Base-by-base conservation (phyloP, 2,113 vertebrate species). In the Poecilia latipinna region DNA sequence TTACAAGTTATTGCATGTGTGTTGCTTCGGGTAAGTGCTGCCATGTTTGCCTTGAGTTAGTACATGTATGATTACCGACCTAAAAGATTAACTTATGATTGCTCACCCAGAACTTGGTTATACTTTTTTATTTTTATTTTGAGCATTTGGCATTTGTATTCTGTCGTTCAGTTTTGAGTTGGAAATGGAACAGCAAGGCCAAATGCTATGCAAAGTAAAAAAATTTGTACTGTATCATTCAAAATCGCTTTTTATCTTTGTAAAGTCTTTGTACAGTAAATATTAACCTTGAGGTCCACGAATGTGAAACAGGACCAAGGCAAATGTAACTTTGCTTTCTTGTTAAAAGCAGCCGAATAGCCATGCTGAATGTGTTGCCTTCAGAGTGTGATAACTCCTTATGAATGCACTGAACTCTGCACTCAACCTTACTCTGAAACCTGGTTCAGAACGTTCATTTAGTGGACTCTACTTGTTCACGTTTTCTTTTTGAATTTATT, bases 11-110 rank as follows among this genome's bases (percentile, higher is more conserved):
- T 84, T 92, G 97, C 97, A 98, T 98, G 97, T 96, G 94, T 93
- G 94, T 95, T 90, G 93, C 95, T 95, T 92, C 91, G 93, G 94
- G 93, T 94, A 94, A 94, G 93, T 94, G 93, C 96, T 91, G 88
- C 92, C 93, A 93, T 92, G 83, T 94, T 90, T 96, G 95, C 95
- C 95, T 96, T 96, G 95, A 94, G 93, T 97, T 97, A 96, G 92
- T 95, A 84, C 80, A 70, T 88, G 39, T 91, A 94, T 85, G 89
- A 95, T 93, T 94, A 91, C 88, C 24, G 10, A 79, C 48, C 31
- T 77, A 91, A 10, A 85, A 72, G 31, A 39, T 70, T 22, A 51
- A 74, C 69, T 11, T 73, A 35, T 60, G 63, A 54, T 57, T 28
- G 72, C 48, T 78, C 70, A 75, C 32, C 32, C 42, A 57, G 51